Conservation (phyloP, 1,140 invertebrate genomes). For the Zaprionus nigranus region DNA sequence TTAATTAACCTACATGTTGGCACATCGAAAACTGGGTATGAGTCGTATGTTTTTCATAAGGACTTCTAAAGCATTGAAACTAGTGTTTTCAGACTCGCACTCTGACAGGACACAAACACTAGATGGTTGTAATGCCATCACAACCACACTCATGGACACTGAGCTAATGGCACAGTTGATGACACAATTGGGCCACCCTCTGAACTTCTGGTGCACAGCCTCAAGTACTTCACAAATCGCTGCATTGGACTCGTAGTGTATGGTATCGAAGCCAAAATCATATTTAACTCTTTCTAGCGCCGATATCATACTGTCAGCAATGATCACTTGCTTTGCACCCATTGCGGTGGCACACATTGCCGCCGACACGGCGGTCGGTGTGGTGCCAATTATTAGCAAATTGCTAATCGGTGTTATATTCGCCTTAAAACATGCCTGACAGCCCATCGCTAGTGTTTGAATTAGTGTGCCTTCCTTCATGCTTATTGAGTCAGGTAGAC, state of each 20-base stretch:
- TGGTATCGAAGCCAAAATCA: constrained; percentile 51
- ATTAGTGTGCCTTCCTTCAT: constrained; percentile 67
- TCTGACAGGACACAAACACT: constrained; percentile 70
- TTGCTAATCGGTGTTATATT: constrained; percentile 65
- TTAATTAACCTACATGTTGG: constrained; percentile 62
- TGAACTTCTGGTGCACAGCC: constrained; percentile 50
- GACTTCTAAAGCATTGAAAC: constrained; percentile 72
- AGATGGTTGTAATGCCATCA: constrained; percentile 70
- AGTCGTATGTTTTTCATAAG: constrained; percentile 77
- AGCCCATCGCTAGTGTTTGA: constrained; percentile 68
- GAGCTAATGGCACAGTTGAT: constrained; percentile 70
- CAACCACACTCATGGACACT: constrained; percentile 72
- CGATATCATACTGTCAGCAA: constrained; percentile 44
- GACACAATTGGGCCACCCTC: constrained; percentile 62
- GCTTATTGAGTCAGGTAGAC: constrained; percentile 50
- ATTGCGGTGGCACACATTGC: constrained; percentile 66
- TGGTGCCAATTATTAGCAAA: constrained; percentile 65
- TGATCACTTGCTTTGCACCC: constrained; percentile 62
- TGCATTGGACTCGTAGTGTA: constrained; percentile 49
- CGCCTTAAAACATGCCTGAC: constrained; percentile 71
- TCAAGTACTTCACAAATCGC: constrained; percentile 59
- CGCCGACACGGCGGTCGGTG: constrained; percentile 59
- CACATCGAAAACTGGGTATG: constrained; percentile 69
- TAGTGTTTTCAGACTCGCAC: constrained; percentile 68
- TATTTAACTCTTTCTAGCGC: constrained; percentile 36